Percentiles rank a stretch among this genome's conserved stretches.
Conservation (phyloP, 1,140 invertebrate species). For the Neodiprion fabricii region DNA sequence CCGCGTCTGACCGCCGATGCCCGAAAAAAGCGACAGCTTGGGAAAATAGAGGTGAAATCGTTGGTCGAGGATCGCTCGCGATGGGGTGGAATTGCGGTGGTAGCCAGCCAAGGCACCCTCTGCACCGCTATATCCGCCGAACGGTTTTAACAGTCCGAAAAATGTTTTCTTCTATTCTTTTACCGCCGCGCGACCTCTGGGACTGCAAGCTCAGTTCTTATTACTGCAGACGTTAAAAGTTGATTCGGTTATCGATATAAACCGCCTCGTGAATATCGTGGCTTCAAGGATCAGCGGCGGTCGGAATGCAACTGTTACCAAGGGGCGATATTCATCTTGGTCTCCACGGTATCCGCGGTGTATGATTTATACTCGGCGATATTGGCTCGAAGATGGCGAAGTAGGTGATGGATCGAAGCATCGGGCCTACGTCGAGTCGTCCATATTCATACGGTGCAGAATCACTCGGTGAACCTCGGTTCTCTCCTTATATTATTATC, state of each 20-base stretch:
- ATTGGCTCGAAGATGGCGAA: constrained; percentile 46
- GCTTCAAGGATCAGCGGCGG: not conserved
- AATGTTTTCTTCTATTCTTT: not conserved
- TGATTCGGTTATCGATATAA: too few species aligned
- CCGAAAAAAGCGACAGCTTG: constrained; percentile 42
- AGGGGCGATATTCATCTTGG: constrained; percentile 42
- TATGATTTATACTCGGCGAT: constrained; percentile 44
- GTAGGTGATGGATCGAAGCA: constrained; percentile 37
- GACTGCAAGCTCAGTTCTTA: too few species aligned
- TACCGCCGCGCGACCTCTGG: not conserved
- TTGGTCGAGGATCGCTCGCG: constrained; percentile 11
- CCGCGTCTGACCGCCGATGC: constrained; percentile 32
- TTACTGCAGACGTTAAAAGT: too few species aligned
- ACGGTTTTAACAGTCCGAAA: not conserved
- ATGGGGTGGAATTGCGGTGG: not conserved
- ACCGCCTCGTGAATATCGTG: too few species aligned
- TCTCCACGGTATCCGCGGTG: constrained; percentile 36
- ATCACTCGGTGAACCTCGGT: not conserved
- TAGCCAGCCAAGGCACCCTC: not conserved
- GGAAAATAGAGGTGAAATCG: constrained; percentile 50
- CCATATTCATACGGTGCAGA: constrained; percentile 25
- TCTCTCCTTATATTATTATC: not conserved
- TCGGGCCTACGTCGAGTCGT: constrained; percentile 28
- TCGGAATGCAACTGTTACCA: not conserved
- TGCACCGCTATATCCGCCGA: not conserved